Evolutionary conservation across 2,797 vertebrate genomes (phyloP).

Genomic region (Paguma larvata): DNA sequence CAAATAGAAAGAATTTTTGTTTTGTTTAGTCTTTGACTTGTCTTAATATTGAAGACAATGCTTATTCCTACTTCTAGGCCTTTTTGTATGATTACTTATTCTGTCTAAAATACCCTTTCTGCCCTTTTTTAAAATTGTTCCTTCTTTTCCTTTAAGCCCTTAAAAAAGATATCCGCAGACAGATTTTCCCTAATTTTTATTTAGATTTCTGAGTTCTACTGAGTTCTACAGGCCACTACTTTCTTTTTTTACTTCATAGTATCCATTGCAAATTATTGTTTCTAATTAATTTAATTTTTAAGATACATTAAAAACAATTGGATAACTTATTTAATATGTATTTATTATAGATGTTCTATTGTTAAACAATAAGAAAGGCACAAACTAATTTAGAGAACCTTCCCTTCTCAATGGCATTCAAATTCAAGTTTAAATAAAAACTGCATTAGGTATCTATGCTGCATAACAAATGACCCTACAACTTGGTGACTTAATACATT

Average conservation of each 20-base stretch:
- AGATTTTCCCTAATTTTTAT: background rate
- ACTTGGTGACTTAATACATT: background rate
- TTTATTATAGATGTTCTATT: background rate
- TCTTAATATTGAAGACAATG: background rate
- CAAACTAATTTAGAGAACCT: background rate
- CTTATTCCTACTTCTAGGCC: background rate
- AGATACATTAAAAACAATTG: background rate
- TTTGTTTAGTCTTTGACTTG: background rate
- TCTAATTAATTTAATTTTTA: background rate
- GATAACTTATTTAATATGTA: background rate
- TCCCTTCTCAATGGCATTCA: background rate
- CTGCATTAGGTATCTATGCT: background rate
- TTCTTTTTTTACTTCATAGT: background rate
- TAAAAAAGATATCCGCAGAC: background rate
- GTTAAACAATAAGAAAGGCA: background rate
- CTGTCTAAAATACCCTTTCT: background rate
- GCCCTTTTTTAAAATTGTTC: background rate
- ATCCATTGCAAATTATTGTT: background rate
- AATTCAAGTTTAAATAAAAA: constrained; percentile 23
- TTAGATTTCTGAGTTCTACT: no score
- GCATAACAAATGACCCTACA: background rate
- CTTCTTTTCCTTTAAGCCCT: background rate
- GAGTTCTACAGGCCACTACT: background rate
- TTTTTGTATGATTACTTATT: background rate
- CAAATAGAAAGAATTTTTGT: background rate